These are phyloP conservation scores for Bombus haemorrhoidalis DNA, from an alignment of 1,140 invertebrate genomes.

Conservation along the genomic window DNA sequence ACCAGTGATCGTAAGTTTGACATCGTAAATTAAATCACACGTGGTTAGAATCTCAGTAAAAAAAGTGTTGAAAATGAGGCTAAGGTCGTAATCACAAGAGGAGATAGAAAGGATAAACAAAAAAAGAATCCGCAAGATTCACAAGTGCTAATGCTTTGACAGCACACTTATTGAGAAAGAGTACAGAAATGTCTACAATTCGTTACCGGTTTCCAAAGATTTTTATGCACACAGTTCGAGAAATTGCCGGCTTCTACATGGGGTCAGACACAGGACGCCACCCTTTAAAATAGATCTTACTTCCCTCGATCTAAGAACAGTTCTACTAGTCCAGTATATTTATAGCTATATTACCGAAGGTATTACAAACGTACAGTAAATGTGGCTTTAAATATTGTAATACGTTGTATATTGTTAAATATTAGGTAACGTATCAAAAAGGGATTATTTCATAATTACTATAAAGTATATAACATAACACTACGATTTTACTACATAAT, in stretches of 20 bases:
- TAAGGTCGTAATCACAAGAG: constrained; percentile 21
- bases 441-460: neutral
- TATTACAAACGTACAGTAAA: constrained; percentile 23
- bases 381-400: neutral
- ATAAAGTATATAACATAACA: neutral
- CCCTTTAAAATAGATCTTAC: constrained; percentile 66
- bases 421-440: neutral
- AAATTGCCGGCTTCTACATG: constrained; percentile 31
- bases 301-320: constrained; percentile 57
- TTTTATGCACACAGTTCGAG: constrained; percentile 13
- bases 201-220: neutral
- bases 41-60: constrained; percentile 19
- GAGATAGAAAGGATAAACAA: neutral
- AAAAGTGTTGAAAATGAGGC: constrained; percentile 8
- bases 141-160: neutral
- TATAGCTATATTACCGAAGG: constrained; percentile 43
- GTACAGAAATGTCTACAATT: neutral
- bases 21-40: constrained; percentile 49
- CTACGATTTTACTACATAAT: too few species aligned
- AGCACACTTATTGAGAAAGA: neutral
- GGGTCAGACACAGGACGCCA: constrained; percentile 36
- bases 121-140: constrained; percentile 9
- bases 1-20: constrained; percentile 55
- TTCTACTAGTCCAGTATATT: constrained; percentile 47
- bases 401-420: too few species aligned